Base-by-base conservation (phyloP, 2,888 invertebrate genomes). In the Girardia tigrina region DNA sequence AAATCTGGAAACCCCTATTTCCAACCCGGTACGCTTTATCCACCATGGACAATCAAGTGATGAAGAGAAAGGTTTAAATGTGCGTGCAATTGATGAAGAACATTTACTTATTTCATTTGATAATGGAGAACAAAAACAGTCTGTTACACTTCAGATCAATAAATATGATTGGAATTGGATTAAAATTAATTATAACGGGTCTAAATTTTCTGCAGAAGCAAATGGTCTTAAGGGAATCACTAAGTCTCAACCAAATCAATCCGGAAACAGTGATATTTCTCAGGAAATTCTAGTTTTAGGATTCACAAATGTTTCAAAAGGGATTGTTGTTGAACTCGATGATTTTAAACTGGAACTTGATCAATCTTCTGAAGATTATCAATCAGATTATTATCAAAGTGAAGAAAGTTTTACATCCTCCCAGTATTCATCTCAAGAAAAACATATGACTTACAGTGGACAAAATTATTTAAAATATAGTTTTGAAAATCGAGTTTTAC, bases 391-490 rank as follows among this genome's bases (percentile, higher is more conserved):
- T 4, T 6, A 20, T 4, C 56, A 56, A 56, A 56, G 56, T n/a
- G 56, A 56, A 56, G 56, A 56, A 56, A 56, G 56, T 2, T 56
- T 12, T 16, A n/a, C 6, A 20, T 8, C 16, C 8, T 20, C 56
- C n/a, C 4, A 56, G 23, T 56, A 4, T n/a, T 56, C 56, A 12
- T n/a, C 4, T 2, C 56, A 56, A 56, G 56, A 56, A 16, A 56
- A 23, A 56, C 4, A n/a, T 20, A 56, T 56, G n/a, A 56, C n/a
- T 56, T 56, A 20, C n/a, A 56, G 23, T 56, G 56, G 56, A 56
- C 56, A 56, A n/a, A 56, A 56, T 16, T 56, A 56, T 56, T 56
- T 56, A 56, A 56, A 56, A 56, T 56, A 56, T n/a, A 56, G 23
- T n/a, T 56, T 56, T 56, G 56, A 56, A 56, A 56, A 56, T 56